phyloP scores from a whole-genome alignment of 2,797 vertebrate species.

The Trichosurus vulpecula region DNA sequence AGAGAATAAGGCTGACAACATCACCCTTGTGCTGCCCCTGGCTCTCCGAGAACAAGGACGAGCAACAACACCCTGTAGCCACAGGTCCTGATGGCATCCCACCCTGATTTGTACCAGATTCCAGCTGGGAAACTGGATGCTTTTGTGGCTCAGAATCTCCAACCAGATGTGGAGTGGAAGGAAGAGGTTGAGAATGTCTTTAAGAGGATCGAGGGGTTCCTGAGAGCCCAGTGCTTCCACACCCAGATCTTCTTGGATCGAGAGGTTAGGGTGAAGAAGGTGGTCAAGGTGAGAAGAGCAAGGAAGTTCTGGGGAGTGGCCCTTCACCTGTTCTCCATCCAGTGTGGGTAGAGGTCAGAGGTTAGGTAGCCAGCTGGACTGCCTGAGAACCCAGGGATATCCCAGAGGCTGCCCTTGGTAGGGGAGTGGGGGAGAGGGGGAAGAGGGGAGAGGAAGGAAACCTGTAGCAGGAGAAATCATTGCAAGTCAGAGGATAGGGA shows the following conservation, averaged over 20 bases:
- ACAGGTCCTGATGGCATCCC: conserved; percentile 14
- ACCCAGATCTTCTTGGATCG: background rate
- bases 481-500: background rate
- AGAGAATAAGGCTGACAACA: background rate
- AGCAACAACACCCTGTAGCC: background rate
- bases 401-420: background rate
- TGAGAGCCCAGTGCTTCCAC: conserved; percentile 29
- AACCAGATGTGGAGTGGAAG: conserved; percentile 54
- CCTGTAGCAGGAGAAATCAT: background rate
- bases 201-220: conserved; percentile 41
- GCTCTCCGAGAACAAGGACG: background rate
- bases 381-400: background rate
- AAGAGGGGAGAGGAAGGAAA: background rate
- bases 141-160: conserved; percentile 48
- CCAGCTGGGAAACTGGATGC: background rate
- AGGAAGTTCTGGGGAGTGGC: background rate
- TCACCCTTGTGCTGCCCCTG: background rate
- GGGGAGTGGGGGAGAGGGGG: too few relatives aligned
- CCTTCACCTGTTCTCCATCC: background rate
- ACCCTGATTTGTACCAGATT: background rate
- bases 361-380: background rate
- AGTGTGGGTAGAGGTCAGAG: background rate
- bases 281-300: conserved; percentile 68
- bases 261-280: conserved; percentile 60
- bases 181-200: conserved; percentile 4